Conservation (phyloP, 2,888 invertebrate genomes). For the Calameuta pallipes region DNA sequence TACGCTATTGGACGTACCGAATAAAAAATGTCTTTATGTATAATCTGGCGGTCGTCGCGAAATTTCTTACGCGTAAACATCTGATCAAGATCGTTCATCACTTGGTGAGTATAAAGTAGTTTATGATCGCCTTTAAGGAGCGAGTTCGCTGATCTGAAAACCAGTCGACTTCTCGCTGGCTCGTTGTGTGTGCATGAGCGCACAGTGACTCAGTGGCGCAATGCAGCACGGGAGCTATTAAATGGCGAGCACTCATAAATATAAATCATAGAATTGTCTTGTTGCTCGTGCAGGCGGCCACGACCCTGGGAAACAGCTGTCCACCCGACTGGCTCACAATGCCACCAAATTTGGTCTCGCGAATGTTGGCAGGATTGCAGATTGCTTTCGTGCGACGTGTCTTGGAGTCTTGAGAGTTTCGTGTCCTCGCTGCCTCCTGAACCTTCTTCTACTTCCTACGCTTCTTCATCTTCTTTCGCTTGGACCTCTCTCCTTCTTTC, state of each 20-base stretch:
- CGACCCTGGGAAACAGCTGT: constrained; percentile 56
- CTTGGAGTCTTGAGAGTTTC: constrained; percentile 8
- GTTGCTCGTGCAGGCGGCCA: constrained; percentile 41
- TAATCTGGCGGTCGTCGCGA: background rate
- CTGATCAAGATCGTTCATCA: constrained; percentile 44
- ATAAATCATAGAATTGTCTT: constrained; percentile 61
- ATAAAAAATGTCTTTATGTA: background rate
- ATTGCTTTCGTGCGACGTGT: constrained; percentile 39
- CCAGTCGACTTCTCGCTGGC: constrained; percentile 16
- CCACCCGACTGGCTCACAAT: constrained; percentile 41
- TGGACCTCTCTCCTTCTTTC: background rate
- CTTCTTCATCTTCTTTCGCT: background rate
- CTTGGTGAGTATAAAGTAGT: constrained; percentile 33
- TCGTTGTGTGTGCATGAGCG: constrained; percentile 20
- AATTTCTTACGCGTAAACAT: constrained; percentile 32
- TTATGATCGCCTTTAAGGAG: constrained; percentile 44
- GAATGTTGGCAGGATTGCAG: constrained; percentile 39
- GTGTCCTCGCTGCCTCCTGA: background rate
- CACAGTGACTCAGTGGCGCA: constrained; percentile 35
- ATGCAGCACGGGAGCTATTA: constrained; percentile 54
- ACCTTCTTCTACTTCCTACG: background rate
- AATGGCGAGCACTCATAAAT: constrained; percentile 59
- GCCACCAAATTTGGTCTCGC: constrained; percentile 55
- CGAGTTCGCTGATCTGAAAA: constrained; percentile 16
- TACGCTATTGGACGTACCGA: background rate